Evolutionary conservation across 2,797 vertebrate species (phyloP), one percentile per base, ranked within the genome.

Genomic region (Lates japonicus): DNA sequence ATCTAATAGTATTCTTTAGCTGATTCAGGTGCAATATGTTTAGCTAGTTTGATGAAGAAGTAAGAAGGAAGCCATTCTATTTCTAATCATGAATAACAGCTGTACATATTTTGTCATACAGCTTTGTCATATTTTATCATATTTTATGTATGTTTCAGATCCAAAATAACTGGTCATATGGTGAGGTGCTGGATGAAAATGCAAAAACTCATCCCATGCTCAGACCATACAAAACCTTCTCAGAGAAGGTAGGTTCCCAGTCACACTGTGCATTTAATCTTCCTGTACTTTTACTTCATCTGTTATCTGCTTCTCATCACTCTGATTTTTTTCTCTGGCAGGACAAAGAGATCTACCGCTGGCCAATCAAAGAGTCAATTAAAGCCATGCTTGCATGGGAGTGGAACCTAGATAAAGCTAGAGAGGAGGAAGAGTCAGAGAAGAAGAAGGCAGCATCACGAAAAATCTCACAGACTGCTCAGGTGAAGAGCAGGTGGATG

Each of bases 331-430:
- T 83, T 19, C 46, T 70, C n/a, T 33, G 52, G 7, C 78, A 98
- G 98, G 98, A 99, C 94, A 98, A 98, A 91, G 98, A 99, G 91
- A 99, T 98, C 73, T 99, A 99, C 88, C 96, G 98, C 1, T 99
- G 98, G 97, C 98, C 98, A 22, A 98, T 99, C 87, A 99, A 99
- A 91, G 98, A 99, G 88, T 99, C 98, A 0, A 66, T 99, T 37
- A 99, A 99, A 90, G 97, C 98, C 79, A 99, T 98, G 98, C 86
- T 97, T n/a, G 97, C 97, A 8, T 99, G 98, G 98, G 98, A 98
- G 89, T 99, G 98, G 98, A 97, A 94, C 0, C 59, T 99, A 1
- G 98, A 99, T 76, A 98, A 98, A 92, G 96, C 98, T 0, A 94
- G 97, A 20, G 98, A 99, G 20, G 97, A 98, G 13, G 98, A 98